Conservation (phyloP, 64 coral and sea anemone species). For the Dendrophyllia cribrosa region DNA sequence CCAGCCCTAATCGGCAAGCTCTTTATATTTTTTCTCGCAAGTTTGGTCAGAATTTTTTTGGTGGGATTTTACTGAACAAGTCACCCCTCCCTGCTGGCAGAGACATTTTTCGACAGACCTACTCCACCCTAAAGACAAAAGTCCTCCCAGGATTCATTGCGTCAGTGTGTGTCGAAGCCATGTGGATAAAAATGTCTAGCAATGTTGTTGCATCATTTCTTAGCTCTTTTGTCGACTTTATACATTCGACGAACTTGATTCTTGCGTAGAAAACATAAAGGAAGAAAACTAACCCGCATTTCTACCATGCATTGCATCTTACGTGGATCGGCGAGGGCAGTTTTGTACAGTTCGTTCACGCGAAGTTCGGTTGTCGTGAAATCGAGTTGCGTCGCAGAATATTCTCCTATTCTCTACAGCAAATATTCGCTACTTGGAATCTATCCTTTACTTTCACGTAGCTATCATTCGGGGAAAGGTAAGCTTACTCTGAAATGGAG, state of each 20-base stretch:
- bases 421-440: conserved; percentile 2
- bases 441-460: conserved; percentile 1
- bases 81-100: too few relatives aligned
- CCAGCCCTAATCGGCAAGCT: too few relatives aligned
- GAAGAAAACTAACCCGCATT: background rate
- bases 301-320: background rate
- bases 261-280: too few relatives aligned
- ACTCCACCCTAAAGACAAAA: background rate
- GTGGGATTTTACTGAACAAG: too few relatives aligned
- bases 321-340: background rate
- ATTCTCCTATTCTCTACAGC: conserved; percentile 2
- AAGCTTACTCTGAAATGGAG: background rate
- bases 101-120: background rate
- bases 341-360: background rate
- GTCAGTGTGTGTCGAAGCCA: background rate
- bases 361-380: background rate
- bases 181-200: background rate
- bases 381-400: background rate
- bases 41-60: too few relatives aligned
- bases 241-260: too few relatives aligned
- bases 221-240: background rate
- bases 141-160: background rate
- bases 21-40: too few relatives aligned
- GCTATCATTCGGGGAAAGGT: conserved; percentile 5
- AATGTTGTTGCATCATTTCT: background rate